phyloP scores from a whole-genome alignment of 2,113 vertebrate species.

The Pyrgilauda ruficollis region DNA sequence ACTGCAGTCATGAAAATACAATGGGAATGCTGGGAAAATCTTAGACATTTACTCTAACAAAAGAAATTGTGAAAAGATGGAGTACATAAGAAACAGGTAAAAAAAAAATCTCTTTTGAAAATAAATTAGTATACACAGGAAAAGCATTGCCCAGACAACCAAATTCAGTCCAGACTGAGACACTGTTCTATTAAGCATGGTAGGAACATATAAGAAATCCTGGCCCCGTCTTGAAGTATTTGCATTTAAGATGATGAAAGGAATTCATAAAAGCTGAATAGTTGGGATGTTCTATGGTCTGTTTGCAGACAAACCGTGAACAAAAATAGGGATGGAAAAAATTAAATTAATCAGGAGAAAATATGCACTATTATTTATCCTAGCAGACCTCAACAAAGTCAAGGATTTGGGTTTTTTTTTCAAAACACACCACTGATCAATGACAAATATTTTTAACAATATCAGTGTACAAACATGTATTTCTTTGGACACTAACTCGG shows the following conservation, averaged over 20 bases:
- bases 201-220: neutral
- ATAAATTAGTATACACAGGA: neutral
- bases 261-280: neutral
- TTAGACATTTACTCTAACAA: neutral
- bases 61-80: neutral
- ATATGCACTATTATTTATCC: neutral
- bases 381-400: neutral
- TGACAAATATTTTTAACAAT: neutral
- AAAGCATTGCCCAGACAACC: neutral
- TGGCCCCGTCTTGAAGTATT: neutral
- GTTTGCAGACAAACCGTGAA: neutral
- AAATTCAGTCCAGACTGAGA: neutral
- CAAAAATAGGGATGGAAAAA: slow-evolving; percentile 16
- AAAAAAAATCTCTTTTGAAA: neutral
- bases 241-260: neutral
- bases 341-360: slow-evolving; percentile 28
- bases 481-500: neutral
- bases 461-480: neutral
- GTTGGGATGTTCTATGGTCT: neutral
- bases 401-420: fast-evolving
- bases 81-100: neutral
- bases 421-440: neutral
- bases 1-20: neutral
- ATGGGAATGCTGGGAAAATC: neutral
- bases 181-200: neutral